Conservation (phyloP, 2,113 vertebrate species). For the Toxotes chatareus region DNA sequence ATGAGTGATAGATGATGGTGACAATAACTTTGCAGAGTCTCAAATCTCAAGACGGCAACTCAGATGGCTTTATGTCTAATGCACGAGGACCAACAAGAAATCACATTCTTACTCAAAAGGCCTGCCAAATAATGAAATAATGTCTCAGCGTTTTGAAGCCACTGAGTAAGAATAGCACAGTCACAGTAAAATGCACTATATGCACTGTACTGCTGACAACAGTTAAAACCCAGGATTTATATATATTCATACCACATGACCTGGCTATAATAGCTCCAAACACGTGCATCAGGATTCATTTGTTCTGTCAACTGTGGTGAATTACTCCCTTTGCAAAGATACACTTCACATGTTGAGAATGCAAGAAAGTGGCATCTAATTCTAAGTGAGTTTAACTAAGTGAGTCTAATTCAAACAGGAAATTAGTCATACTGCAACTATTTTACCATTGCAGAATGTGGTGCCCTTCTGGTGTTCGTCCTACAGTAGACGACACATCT, state of each 20-base stretch:
- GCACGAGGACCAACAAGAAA: conserved; percentile 25
- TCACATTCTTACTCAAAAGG: conserved; percentile 2
- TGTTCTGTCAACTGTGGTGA: not conserved
- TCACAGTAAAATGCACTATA: conserved; percentile 24
- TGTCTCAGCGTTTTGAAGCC: not conserved
- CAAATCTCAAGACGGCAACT: conserved; percentile 14
- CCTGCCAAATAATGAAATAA: conserved; percentile 10
- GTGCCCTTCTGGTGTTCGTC: not conserved
- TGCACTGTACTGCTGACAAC: not conserved
- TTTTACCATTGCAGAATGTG: not conserved
- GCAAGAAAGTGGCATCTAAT: conserved; percentile 1
- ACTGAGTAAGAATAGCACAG: conserved; percentile 12
- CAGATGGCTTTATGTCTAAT: conserved; percentile 8
- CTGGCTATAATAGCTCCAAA: conserved; percentile 1
- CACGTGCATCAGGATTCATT: not conserved
- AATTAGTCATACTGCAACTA: not conserved
- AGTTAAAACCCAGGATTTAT: conserved; percentile 16
- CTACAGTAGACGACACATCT: not conserved
- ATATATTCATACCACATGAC: conserved; percentile 19
- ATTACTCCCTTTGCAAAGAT: not conserved
- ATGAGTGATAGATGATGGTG: conserved; percentile 17
- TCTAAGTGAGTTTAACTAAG: not conserved
- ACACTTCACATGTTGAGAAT: not conserved
- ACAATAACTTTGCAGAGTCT: conserved; percentile 28
- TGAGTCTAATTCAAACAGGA: not conserved